phyloP scores from a whole-genome alignment of 2,888 invertebrate genomes.

The Oxycera nigricornis region DNA sequence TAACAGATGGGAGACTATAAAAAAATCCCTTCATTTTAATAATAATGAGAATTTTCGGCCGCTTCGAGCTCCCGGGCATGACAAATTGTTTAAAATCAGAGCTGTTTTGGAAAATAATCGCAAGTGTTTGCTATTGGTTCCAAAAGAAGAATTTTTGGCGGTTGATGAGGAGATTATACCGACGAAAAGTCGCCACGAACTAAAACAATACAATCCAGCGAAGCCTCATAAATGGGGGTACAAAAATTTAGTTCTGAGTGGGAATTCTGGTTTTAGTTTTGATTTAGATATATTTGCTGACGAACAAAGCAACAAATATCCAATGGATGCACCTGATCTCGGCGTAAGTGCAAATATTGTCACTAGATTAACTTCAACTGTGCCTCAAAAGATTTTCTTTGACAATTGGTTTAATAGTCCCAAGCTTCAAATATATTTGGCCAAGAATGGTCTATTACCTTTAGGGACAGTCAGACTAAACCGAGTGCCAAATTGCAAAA shows the following conservation, averaged over 20 bases:
- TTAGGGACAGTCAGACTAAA: conserved; percentile 47
- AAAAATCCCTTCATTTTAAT: conserved; percentile 45
- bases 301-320: conserved; percentile 49
- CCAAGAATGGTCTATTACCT: conserved; percentile 46
- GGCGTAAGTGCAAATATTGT: conserved; percentile 52
- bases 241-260: conserved; percentile 55
- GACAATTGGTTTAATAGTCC: conserved; percentile 54
- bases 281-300: conserved; percentile 57
- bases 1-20: conserved; percentile 43
- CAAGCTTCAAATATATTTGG: conserved; percentile 44
- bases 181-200: conserved; percentile 50
- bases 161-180: conserved; percentile 56
- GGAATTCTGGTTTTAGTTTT: conserved; percentile 55
- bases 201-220: too few relatives aligned
- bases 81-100: conserved; percentile 41
- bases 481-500: conserved; percentile 7
- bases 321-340: conserved; percentile 51
- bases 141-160: conserved; percentile 51
- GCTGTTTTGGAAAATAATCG: conserved; percentile 34
- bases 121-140: conserved; percentile 28
- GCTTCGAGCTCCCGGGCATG: conserved; percentile 34
- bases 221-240: conserved; percentile 57
- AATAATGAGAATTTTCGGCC: conserved; percentile 41
- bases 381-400: conserved; percentile 53
- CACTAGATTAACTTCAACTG: conserved; percentile 48